Conservation (phyloP, 2,113 vertebrate genomes). For the Leptodactylus fuscus region DNA sequence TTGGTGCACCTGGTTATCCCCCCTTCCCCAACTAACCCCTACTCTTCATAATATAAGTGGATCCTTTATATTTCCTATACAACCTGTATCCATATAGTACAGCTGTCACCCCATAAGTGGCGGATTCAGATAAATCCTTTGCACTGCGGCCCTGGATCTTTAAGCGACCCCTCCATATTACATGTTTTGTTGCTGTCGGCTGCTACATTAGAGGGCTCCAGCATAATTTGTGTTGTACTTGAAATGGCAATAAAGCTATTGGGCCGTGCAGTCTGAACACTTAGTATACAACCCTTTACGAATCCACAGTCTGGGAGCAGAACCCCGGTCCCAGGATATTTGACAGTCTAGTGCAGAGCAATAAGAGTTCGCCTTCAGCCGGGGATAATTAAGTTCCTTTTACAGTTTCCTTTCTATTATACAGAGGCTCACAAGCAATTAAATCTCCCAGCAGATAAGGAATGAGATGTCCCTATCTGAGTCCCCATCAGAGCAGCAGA, state of each 20-base stretch:
- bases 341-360: constrained; percentile 37
- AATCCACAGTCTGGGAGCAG: background rate
- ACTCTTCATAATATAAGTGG: background rate
- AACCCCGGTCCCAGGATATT: background rate
- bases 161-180: too few species aligned
- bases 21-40: too few species aligned
- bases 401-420: constrained; percentile 60
- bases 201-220: background rate
- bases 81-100: background rate
- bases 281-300: background rate
- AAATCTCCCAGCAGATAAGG: constrained; percentile 61
- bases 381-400: constrained; percentile 56
- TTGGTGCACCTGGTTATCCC: too few species aligned
- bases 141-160: background rate
- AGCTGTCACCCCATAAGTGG: background rate
- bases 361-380: constrained; percentile 40
- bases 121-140: background rate
- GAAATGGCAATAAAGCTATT: constrained; percentile 5
- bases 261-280: background rate
- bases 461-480: constrained; percentile 60
- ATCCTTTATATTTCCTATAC: background rate
- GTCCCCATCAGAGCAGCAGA: constrained; percentile 42
- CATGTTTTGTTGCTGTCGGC: background rate
- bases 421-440: constrained; percentile 62
- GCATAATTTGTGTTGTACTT: background rate